Evolutionary conservation across 2,797 vertebrate species (phyloP), one percentile per base, ranked within the genome.

Genomic region (Buceros bicornis): DNA sequence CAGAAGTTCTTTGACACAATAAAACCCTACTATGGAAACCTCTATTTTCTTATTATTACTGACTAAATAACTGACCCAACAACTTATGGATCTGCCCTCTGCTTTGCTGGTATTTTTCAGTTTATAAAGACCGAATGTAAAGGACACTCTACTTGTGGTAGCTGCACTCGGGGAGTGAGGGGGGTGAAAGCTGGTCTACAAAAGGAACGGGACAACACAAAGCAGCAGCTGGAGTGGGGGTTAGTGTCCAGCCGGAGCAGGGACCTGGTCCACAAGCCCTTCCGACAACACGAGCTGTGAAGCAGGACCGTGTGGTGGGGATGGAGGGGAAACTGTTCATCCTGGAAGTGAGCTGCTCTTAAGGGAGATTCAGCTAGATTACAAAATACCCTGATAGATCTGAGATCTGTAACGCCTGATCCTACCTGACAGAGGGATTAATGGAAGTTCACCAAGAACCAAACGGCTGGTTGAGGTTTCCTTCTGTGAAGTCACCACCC

Each of bases 1-100:
- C 65, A 86, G 42, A 91, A 91, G 50, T 88, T 93, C 69, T 90
- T 56, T 89, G 82, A 78, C 80, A 94, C 65, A 93, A 76, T 76
- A 78, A 83, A 91, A 95, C 47, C 64, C 71, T 70, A 70, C 84
- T 74, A 71, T 13, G 53, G 71, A 94, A 95, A 80, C 33, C 84
- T 29, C 51, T 51, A 24, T 83, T 91, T 91, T 83, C 65, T 81
- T 88, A 40, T 40, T 40, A 40, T 54, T 40, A 35, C 80, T 69
- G 72, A 74, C 82, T 88, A 60, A 88, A 91, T 45, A 82, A 85
- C 70, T 78, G 79, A 72, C 22, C n/a, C 82, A 64, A 56, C 62
- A 73, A 53, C 65, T 86, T 28, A 61, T 42, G 93, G 80, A 86
- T 40, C 69, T 24, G n/a, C 65, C 47, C 95, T 67, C 67, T 54